Conservation (phyloP, 2,888 invertebrate species). For the Chouioia cunea region DNA sequence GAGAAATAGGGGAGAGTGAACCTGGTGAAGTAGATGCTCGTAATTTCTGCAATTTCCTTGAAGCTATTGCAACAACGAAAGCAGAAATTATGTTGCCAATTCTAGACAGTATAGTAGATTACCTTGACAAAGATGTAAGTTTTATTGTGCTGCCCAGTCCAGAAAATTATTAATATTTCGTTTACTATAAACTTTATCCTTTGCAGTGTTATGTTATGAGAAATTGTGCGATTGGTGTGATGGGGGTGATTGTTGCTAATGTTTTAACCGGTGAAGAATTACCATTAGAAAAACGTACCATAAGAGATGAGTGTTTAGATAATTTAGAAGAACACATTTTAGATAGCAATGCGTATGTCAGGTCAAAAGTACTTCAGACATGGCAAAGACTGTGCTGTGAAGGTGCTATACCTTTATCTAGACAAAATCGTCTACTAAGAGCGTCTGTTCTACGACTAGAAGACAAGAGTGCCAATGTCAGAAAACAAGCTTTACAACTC, state of each 20-base stretch:
- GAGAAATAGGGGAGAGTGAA: slow-evolving; percentile 81
- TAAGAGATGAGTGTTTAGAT: slow-evolving; percentile 84
- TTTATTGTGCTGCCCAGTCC: slow-evolving; percentile 13
- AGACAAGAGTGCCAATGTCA: slow-evolving; percentile 87
- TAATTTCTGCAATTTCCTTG: slow-evolving; percentile 61
- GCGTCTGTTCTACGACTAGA: slow-evolving; percentile 79
- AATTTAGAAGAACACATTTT: slow-evolving; percentile 85
- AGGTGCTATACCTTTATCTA: slow-evolving; percentile 81
- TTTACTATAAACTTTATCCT: slow-evolving; percentile 31
- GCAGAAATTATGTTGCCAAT: slow-evolving; percentile 60
- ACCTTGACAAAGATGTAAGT: slow-evolving; percentile 60
- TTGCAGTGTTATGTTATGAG: slow-evolving; percentile 74
- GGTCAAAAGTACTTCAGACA: slow-evolving; percentile 86
- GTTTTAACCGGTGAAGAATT: slow-evolving; percentile 82
- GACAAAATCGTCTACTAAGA: slow-evolving; percentile 78
- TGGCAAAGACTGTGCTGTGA: slow-evolving; percentile 85
- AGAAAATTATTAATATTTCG: slow-evolving; percentile 8
- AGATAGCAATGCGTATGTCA: slow-evolving; percentile 87
- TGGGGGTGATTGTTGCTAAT: slow-evolving; percentile 82
- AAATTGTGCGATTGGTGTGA: slow-evolving; percentile 85
- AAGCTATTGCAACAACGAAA: slow-evolving; percentile 54
- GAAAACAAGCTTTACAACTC: slow-evolving; percentile 86
- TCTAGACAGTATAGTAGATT: slow-evolving; percentile 59
- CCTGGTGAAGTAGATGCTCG: slow-evolving; percentile 70
- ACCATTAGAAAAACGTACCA: slow-evolving; percentile 75